These are phyloP conservation scores for Squalus acanthias DNA, from an alignment of 2,797 vertebrate genomes.

Conservation along the genomic window DNA sequence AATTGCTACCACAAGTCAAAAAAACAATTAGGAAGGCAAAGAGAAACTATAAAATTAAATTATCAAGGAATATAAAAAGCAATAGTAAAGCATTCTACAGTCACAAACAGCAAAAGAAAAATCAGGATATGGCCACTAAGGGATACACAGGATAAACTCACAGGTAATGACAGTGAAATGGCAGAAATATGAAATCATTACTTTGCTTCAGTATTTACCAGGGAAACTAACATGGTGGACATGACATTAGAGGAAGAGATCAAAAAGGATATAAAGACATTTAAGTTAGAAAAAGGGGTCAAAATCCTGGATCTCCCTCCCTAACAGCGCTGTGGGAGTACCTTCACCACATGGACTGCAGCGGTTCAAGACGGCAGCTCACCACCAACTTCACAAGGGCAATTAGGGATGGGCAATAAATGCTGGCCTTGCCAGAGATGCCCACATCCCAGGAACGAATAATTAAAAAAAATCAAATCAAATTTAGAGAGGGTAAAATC, in stretches of 20 bases:
- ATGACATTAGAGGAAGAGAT: background rate
- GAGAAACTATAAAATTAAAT: background rate
- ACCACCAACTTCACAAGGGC: too few species aligned
- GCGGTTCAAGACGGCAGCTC: too few species aligned
- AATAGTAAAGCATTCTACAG: background rate
- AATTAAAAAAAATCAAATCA: background rate
- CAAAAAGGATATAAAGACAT: background rate
- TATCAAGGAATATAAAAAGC: background rate
- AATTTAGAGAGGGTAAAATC: background rate
- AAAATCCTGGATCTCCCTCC: too few species aligned
- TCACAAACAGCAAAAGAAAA: background rate
- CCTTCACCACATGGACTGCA: too few species aligned
- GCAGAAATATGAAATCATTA: too few species aligned
- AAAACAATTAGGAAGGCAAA: background rate
- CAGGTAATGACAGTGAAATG: background rate
- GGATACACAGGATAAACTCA: background rate
- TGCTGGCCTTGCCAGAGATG: too few species aligned
- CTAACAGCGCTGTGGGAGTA: too few species aligned
- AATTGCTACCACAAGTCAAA: conserved; percentile 40
- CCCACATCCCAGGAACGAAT: too few species aligned
- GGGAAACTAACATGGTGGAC: background rate
- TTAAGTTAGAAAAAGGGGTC: background rate
- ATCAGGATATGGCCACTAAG: background rate
- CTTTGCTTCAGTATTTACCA: background rate
- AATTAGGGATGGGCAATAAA: too few species aligned